These are phyloP conservation scores for Cercocebus atys DNA, from an alignment of 2,113 vertebrate genomes.

Conservation along the genomic window DNA sequence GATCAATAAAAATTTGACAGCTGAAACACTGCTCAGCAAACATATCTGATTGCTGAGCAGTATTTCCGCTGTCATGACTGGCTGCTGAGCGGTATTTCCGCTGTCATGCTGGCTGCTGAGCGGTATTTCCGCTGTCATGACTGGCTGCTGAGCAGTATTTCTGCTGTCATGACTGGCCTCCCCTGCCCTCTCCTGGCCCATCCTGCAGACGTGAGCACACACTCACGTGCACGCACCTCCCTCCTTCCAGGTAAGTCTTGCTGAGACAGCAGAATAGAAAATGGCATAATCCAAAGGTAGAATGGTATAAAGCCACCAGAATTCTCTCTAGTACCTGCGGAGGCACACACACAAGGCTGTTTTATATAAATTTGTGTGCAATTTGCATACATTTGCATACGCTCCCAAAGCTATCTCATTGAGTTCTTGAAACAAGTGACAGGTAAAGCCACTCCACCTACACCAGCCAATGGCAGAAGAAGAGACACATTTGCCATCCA, in stretches of 20 bases:
- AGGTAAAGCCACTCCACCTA: neutral
- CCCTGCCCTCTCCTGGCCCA: accelerated
- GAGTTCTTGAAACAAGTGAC: neutral
- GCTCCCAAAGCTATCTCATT: neutral
- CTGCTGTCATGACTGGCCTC: too few relatives aligned
- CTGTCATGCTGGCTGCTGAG: too few relatives aligned
- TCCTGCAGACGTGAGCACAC: accelerated
- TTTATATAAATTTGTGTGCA: slow-evolving; percentile 3
- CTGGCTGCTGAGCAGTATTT: neutral
- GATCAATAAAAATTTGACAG: neutral
- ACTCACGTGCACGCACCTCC: accelerated
- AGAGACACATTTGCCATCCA: too few relatives aligned
- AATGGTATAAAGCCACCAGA: neutral
- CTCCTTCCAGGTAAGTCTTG: slow-evolving; percentile 34
- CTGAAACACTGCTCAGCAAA: too few relatives aligned
- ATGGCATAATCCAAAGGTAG: neutral
- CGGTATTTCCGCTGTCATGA: too few relatives aligned
- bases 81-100: too few relatives aligned
- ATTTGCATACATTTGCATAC: slow-evolving; percentile 67
- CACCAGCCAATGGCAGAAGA: neutral
- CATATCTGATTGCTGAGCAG: neutral
- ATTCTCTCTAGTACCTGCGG: slow-evolving; percentile 50
- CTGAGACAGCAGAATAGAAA: neutral
- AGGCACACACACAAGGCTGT: neutral
- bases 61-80: too few relatives aligned